These are phyloP conservation scores for Clanis bilineata DNA, from an alignment of 2,888 invertebrate genomes.

Conservation along the genomic window DNA sequence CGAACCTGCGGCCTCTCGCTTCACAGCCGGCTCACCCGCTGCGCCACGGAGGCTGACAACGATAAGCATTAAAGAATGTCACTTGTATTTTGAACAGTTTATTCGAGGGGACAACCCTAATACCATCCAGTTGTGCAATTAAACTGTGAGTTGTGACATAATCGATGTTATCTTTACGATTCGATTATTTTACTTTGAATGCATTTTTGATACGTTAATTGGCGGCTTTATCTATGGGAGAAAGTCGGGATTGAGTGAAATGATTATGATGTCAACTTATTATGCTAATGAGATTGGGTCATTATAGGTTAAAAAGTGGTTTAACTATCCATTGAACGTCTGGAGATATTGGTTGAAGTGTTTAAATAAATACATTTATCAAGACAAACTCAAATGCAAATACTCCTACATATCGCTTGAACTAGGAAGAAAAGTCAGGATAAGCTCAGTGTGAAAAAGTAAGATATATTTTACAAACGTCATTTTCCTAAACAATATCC, in stretches of 20 bases:
- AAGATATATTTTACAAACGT: no score
- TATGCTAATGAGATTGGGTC: neutral
- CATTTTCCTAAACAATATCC: no score
- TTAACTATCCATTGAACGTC: no score
- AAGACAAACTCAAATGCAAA: no score
- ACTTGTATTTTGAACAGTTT: neutral
- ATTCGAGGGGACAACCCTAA: neutral
- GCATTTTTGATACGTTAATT: conserved; percentile 12
- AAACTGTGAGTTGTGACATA: conserved; percentile 9
- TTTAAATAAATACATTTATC: no score
- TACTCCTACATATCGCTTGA: no score
- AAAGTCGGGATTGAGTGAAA: neutral
- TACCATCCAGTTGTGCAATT: neutral
- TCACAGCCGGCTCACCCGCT: no score
- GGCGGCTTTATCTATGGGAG: neutral
- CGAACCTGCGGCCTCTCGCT: no score
- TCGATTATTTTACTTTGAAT: conserved; percentile 12
- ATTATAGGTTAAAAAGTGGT: neutral
- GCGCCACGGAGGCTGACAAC: no score
- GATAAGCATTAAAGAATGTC: neutral
- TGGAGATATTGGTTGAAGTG: no score
- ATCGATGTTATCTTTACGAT: conserved; percentile 7
- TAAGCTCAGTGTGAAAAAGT: no score
- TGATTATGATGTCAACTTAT: neutral
- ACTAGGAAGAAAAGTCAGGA: no score